These are phyloP conservation scores for Ceyx cyanopectus DNA, from an alignment of 2,113 vertebrate species.

Conservation along the genomic window DNA sequence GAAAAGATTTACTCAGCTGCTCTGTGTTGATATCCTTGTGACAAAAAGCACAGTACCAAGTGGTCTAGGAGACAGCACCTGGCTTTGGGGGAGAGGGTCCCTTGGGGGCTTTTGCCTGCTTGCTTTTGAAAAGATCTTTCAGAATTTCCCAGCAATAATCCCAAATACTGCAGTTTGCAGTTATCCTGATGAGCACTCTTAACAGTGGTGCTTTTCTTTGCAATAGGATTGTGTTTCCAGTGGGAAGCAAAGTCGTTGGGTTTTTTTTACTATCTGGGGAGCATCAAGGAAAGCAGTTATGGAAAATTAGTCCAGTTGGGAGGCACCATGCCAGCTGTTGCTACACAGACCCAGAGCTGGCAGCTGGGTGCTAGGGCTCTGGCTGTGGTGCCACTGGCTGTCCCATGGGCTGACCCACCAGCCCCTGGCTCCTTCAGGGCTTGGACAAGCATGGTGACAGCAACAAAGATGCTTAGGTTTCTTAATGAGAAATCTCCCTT, in stretches of 20 bases:
- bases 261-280: background rate
- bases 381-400: fast-evolving
- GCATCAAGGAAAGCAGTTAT: background rate
- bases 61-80: background rate
- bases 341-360: background rate
- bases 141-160: background rate
- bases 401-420: background rate
- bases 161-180: background rate
- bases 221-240: background rate
- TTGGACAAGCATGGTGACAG: fast-evolving
- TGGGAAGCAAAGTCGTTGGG: background rate
- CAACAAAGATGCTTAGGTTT: background rate
- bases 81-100: background rate
- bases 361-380: fast-evolving
- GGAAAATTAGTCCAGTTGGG: background rate
- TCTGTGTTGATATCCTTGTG: background rate
- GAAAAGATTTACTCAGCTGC: background rate
- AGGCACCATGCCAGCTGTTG: background rate
- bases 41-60: background rate
- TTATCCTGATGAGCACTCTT: background rate
- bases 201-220: background rate
- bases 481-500: background rate
- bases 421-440: background rate
- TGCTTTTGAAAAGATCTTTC: background rate
- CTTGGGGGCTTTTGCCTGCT: background rate